Evolutionary conservation across 2,797 vertebrate species (phyloP).

Genomic region (Coreius guichenoti): DNA sequence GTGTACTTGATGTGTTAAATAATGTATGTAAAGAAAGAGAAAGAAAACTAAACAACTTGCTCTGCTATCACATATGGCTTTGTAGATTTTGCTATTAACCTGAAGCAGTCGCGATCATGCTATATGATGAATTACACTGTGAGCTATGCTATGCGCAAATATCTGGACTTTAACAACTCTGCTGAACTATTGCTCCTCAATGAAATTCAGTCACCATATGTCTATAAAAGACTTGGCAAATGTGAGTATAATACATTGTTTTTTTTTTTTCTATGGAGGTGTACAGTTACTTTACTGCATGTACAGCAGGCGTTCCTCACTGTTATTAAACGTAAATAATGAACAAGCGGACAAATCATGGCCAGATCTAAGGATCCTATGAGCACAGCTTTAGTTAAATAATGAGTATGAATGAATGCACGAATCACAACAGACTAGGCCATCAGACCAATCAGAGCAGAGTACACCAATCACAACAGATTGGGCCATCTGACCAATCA

Average conservation of each 20-base stretch:
- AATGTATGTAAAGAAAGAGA: not conserved
- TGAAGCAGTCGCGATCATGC: not conserved
- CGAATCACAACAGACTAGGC: too few species aligned
- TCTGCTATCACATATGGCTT: not conserved
- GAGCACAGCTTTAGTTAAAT: not conserved
- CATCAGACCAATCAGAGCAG: too few species aligned
- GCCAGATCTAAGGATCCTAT: not conserved
- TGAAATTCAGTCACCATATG: conserved; percentile 57
- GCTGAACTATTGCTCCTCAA: conserved; percentile 56
- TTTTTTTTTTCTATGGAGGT: conserved; percentile 62
- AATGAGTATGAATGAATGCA: not conserved
- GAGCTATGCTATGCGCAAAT: not conserved
- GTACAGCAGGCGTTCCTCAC: not conserved
- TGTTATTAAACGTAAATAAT: not conserved
- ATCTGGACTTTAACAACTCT: conserved; percentile 61
- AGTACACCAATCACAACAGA: too few species aligned
- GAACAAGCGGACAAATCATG: not conserved
- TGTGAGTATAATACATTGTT: conserved; percentile 51
- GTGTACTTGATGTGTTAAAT: not conserved
- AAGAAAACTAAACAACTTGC: not conserved
- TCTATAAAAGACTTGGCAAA: conserved; percentile 49
- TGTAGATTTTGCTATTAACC: not conserved
- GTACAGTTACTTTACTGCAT: conserved; percentile 55
- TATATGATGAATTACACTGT: conserved; percentile 20
- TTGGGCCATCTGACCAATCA: too few species aligned